These are phyloP conservation scores for Sebastes matsubarae DNA, from an alignment of 2,797 vertebrate species.

Conservation along the genomic window DNA sequence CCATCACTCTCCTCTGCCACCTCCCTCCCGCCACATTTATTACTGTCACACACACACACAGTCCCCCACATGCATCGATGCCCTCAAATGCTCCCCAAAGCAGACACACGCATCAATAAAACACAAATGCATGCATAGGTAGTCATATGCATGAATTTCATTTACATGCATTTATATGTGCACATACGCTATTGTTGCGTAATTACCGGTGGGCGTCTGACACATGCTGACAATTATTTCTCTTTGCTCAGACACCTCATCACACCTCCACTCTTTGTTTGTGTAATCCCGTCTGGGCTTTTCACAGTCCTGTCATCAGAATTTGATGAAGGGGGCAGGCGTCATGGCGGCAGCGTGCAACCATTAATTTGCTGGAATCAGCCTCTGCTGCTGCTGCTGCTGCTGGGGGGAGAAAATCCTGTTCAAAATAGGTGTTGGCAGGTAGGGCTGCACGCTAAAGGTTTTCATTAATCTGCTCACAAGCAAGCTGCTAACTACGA, in stretches of 20 bases:
- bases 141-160: constrained; percentile 21
- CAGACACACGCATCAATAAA: constrained; percentile 32
- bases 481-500: neutral
- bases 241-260: constrained; percentile 60
- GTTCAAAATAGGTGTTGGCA: constrained; percentile 18
- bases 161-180: constrained; percentile 19
- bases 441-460: constrained; percentile 17
- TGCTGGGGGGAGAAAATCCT: neutral
- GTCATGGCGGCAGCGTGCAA: constrained; percentile 31
- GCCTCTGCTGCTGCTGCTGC: constrained; percentile 12
- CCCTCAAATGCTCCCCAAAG: constrained; percentile 35
- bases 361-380: constrained; percentile 64
- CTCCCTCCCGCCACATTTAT: constrained; percentile 62
- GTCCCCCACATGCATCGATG: neutral
- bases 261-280: constrained; percentile 72
- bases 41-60: constrained; percentile 20
- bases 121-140: constrained; percentile 19
- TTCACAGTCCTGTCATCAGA: constrained; percentile 56
- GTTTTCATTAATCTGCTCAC: constrained; percentile 22
- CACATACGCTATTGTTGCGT: constrained; percentile 2
- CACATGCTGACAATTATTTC: constrained; percentile 66
- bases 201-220: constrained; percentile 56
- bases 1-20: constrained; percentile 72
- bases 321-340: constrained; percentile 63
- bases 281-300: constrained; percentile 60